Evolutionary conservation across 2,797 vertebrate species (phyloP).

Genomic region (Anolis apletophallus): DNA sequence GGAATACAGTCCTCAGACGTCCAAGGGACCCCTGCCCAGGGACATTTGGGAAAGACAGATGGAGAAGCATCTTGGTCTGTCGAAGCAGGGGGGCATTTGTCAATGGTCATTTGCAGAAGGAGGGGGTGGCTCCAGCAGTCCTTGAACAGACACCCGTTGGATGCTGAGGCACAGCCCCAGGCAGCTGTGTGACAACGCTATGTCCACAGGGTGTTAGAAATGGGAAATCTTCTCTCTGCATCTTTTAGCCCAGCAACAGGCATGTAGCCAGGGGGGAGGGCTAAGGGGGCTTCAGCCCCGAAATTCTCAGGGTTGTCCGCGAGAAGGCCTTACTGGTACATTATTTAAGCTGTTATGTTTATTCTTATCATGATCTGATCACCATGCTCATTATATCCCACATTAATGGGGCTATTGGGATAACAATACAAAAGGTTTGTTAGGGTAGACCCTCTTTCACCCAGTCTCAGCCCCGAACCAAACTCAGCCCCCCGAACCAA

Average conservation of each 20-base stretch:
- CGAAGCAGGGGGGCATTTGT: background rate
- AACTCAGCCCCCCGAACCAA: no score
- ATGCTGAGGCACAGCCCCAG: background rate
- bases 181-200: background rate
- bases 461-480: no score
- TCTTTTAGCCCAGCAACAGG: background rate
- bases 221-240: background rate
- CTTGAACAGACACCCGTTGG: background rate
- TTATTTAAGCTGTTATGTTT: no score
- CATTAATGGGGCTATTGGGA: no score
- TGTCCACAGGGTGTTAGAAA: background rate
- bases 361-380: no score
- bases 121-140: background rate
- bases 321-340: no score
- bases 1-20: background rate
- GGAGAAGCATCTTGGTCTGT: constrained; percentile 14
- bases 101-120: constrained; percentile 2
- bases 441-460: no score
- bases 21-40: background rate
- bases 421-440: no score
- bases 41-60: constrained; percentile 18
- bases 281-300: no score
- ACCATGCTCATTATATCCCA: no score
- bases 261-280: no score
- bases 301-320: no score